Conservation (phyloP, 1,140 invertebrate genomes). For the Drosophila sproati region DNA sequence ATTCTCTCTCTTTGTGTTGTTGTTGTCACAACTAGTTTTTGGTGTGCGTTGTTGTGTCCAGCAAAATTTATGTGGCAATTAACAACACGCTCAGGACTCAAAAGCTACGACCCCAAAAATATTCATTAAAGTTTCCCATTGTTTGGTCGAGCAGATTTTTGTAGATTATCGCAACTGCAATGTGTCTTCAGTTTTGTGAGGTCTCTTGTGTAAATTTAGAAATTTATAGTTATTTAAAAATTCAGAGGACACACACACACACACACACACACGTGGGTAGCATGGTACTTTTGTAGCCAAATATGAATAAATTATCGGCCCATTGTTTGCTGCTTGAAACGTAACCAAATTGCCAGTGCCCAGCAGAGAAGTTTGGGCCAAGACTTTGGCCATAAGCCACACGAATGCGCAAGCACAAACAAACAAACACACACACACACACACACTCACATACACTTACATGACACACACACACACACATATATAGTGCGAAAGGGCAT, state of each 20-base stretch:
- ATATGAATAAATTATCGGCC: conserved; percentile 80
- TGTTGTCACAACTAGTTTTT: conserved; percentile 5
- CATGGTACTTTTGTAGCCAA: conserved; percentile 59
- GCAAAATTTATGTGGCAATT: conserved; percentile 78
- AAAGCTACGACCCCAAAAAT: conserved; percentile 66
- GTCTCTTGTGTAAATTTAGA: conserved; percentile 81
- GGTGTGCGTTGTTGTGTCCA: conserved; percentile 17
- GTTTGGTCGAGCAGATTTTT: conserved; percentile 70
- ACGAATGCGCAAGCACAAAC: conserved; percentile 42
- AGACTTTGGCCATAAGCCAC: conserved; percentile 72
- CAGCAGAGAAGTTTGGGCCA: conserved; percentile 47
- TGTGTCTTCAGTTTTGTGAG: conserved; percentile 69
- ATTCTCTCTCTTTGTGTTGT: neutral
- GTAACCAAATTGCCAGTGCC: conserved; percentile 70
- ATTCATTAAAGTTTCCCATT: conserved; percentile 79
- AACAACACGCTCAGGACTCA: conserved; percentile 68
- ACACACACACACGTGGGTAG: conserved; percentile 34
- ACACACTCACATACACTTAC: conserved; percentile 6
- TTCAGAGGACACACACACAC: conserved; percentile 51
- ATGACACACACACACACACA: conserved; percentile 16
- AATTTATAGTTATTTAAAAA: conserved; percentile 83
- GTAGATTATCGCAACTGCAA: conserved; percentile 77
- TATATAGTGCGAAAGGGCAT: conserved; percentile 3
- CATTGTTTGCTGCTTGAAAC: conserved; percentile 74
- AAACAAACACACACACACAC: neutral